These are phyloP conservation scores for Propithecus deckenii DNA, from an alignment of 2,797 vertebrate genomes.

Conservation along the genomic window DNA sequence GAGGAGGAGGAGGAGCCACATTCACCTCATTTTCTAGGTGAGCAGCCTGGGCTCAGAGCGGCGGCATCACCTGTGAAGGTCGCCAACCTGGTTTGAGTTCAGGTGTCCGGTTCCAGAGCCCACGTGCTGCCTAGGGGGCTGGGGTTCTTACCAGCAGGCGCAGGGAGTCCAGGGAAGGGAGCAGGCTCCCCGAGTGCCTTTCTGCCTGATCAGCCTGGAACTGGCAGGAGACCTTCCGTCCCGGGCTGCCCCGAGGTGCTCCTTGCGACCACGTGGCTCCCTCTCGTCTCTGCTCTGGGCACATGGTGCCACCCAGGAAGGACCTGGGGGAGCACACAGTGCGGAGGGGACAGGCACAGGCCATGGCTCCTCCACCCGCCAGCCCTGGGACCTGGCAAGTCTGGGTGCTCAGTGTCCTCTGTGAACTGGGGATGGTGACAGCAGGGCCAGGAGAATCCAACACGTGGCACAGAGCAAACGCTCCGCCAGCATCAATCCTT, in stretches of 20 bases:
- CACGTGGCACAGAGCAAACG: rapidly evolving
- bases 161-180: neutral
- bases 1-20: rapidly evolving
- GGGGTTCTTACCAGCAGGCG: neutral
- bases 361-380: neutral
- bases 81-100: neutral
- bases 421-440: neutral
- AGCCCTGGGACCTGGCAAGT: neutral
- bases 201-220: neutral
- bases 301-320: neutral
- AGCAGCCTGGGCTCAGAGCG: neutral
- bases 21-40: neutral
- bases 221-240: neutral
- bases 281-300: neutral
- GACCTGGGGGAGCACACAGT: rapidly evolving
- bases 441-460: neutral
- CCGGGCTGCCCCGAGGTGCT: neutral
- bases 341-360: neutral
- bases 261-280: rapidly evolving
- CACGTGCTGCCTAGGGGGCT: neutral
- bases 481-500: neutral
- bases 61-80: neutral
- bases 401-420: neutral
- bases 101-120: neutral
- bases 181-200: neutral